phyloP scores from a whole-genome alignment of 2,113 vertebrate species.

The human (Homo sapiens) region GRCh38 chr6:22625501-22626000 shows the following conservation, averaged over 20 bases:
- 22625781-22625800: not conserved
- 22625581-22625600: not conserved
- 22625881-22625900: not conserved
- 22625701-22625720: not conserved
- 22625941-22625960: not conserved
- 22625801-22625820: not conserved
- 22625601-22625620: not conserved
- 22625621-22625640: not conserved
- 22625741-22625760: not conserved
- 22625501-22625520: not conserved
- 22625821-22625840: not conserved
- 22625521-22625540: not conserved
- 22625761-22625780: not conserved
- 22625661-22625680: constrained; percentile 7
- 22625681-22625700: not conserved
- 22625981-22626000: not conserved
- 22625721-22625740: not conserved
- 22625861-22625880: not conserved
- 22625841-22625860: not conserved
- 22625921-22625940: not conserved
- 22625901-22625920: not conserved
- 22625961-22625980: not conserved
- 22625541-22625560: not conserved
- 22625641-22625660: not conserved
- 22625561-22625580: not conserved